Conservation (phyloP, 1,140 invertebrate species). For the Eufriesea mexicana region DNA sequence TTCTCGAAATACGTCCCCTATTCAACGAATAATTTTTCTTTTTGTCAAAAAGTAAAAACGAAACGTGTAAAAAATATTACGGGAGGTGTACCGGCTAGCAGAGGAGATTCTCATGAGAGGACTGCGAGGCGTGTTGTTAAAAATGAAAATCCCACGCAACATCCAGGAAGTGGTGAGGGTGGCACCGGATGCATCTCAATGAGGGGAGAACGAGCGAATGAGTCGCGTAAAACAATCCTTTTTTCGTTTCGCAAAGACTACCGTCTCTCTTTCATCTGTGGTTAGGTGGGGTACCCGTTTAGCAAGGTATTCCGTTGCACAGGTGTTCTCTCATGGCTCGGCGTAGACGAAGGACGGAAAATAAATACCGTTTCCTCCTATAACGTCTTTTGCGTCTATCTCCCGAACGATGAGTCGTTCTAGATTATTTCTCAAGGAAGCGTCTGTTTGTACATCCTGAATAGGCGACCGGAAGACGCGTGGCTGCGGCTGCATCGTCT, state of each 20-base stretch:
- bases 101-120: constrained; percentile 27
- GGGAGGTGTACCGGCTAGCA: not conserved
- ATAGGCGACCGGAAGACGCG: constrained; percentile 56
- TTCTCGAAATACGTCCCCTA: not conserved
- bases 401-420: constrained; percentile 15
- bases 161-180: constrained; percentile 73
- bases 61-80: not conserved
- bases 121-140: constrained; percentile 30
- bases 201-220: constrained; percentile 65
- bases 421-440: constrained; percentile 62
- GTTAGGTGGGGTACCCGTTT: constrained; percentile 54
- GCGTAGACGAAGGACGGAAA: constrained; percentile 44
- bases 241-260: constrained; percentile 60
- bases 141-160: constrained; percentile 71
- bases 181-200: constrained; percentile 72
- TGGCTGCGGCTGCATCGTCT: constrained; percentile 48
- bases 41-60: not conserved
- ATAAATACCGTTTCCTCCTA: constrained; percentile 37
- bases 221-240: constrained; percentile 72
- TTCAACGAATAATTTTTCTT: not conserved
- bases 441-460: constrained; percentile 50
- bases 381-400: not conserved
- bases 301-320: constrained; percentile 63
- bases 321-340: constrained; percentile 47
- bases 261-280: constrained; percentile 59